phyloP scores from a whole-genome alignment of 2,113 vertebrate species.

The Astur gentilis region DNA sequence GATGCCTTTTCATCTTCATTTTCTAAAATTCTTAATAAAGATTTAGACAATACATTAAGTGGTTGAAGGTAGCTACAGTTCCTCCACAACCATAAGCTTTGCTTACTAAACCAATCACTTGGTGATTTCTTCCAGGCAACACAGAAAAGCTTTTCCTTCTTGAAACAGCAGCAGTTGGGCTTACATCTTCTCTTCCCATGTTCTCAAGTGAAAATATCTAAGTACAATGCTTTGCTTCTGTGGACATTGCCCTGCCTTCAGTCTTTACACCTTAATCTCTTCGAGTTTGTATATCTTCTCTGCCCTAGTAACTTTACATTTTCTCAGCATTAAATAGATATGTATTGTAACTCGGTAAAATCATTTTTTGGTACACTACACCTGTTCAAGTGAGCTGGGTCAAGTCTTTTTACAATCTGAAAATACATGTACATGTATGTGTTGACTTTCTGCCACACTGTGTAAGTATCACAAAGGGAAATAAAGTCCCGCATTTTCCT shows the following conservation, averaged over 20 bases:
- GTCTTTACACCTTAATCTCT: not conserved
- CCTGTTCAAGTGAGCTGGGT: not conserved
- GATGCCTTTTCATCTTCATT: not conserved
- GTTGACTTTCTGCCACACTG: not conserved
- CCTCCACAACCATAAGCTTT: not conserved
- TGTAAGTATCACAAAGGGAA: not conserved
- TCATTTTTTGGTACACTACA: not conserved
- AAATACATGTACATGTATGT: not conserved
- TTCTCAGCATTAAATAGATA: not conserved
- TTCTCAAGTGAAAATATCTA: not conserved
- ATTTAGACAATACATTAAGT: not conserved
- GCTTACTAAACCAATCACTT: not conserved
- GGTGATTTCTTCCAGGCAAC: not conserved
- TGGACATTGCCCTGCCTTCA: not conserved
- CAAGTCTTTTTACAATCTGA: not conserved
- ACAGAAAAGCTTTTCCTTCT: not conserved
- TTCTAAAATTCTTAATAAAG: not conserved
- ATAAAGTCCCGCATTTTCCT: not conserved
- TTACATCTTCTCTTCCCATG: not conserved
- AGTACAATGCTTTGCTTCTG: not conserved
- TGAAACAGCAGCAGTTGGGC: accelerated
- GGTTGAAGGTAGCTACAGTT: not conserved
- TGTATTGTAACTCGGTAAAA: not conserved
- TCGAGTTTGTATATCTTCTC: not conserved
- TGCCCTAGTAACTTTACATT: not conserved